These are phyloP conservation scores for Lasaia peninsularis DNA, from an alignment of 1,140 invertebrate species.

Conservation along the genomic window DNA sequence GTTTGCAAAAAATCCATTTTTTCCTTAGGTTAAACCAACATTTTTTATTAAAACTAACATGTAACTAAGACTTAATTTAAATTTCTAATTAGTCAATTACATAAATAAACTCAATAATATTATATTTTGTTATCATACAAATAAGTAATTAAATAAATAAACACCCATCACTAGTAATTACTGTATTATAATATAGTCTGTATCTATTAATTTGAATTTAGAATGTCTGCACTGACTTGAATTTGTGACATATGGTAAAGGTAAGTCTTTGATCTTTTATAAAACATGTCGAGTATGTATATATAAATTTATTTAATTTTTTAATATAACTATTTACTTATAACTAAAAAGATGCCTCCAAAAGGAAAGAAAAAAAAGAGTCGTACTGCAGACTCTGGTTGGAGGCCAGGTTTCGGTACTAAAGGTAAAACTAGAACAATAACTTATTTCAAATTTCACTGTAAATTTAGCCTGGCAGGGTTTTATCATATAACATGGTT, in stretches of 20 bases:
- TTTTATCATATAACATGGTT: no score
- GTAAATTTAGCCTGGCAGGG: no score
- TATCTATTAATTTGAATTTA: slow-evolving; percentile 16
- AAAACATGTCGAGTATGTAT: slow-evolving; percentile 57
- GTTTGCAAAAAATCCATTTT: no score
- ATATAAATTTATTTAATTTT: slow-evolving; percentile 38
- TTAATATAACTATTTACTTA: slow-evolving; percentile 35
- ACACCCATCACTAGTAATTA: not conserved
- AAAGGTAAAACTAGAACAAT: slow-evolving; percentile 43
- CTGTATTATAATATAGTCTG: not conserved
- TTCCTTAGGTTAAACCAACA: no score
- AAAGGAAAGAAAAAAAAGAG: slow-evolving; percentile 55
- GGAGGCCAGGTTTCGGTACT: slow-evolving; percentile 66
- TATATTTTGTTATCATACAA: not conserved
- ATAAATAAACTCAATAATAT: no score
- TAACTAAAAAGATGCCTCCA: slow-evolving; percentile 47
- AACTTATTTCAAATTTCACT: not conserved
- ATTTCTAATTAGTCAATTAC: not conserved
- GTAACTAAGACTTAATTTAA: not conserved
- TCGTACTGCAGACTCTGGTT: slow-evolving; percentile 57
- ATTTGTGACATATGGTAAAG: slow-evolving; percentile 28
- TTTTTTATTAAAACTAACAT: not conserved
- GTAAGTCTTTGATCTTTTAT: slow-evolving; percentile 49
- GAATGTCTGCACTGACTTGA: slow-evolving; percentile 18
- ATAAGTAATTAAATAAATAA: not conserved